These are phyloP conservation scores for Ctenodactylus gundi DNA, from an alignment of 2,113 vertebrate genomes.

Conservation along the genomic window DNA sequence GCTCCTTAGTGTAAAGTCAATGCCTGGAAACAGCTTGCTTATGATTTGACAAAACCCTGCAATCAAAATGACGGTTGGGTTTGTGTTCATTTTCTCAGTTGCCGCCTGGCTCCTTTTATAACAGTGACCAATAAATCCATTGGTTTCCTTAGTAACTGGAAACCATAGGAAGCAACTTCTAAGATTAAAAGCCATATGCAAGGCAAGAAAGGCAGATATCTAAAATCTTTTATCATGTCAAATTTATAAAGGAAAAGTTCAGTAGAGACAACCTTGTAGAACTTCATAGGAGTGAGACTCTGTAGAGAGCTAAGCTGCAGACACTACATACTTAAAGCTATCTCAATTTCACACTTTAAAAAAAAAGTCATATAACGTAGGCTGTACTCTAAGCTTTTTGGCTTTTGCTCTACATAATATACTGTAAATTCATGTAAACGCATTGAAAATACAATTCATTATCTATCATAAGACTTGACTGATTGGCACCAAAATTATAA, in stretches of 20 bases:
- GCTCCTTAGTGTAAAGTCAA: constrained; percentile 25
- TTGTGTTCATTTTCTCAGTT: not conserved
- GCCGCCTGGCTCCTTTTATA: constrained; percentile 1
- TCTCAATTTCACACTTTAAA: not conserved
- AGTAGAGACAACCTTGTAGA: not conserved
- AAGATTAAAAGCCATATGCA: not conserved
- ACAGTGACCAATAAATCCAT: not conserved
- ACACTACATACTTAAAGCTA: not conserved
- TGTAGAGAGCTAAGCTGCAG: not conserved
- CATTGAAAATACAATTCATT: too few species aligned
- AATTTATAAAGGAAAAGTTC: not conserved
- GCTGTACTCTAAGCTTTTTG: not conserved
- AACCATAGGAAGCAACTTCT: not conserved
- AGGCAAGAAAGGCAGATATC: not conserved
- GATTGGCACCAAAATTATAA: not conserved
- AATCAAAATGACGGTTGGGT: not conserved
- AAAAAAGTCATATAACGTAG: not conserved
- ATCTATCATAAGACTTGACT: not conserved
- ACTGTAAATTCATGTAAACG: too few species aligned
- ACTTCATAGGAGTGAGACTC: not conserved
- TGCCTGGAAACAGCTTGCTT: not conserved
- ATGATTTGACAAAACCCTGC: not conserved
- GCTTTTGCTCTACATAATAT: not conserved
- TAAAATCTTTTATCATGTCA: not conserved
- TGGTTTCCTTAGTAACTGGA: not conserved